phyloP scores from a whole-genome alignment of 2,888 invertebrate species.

The Synergus laeviventris region DNA sequence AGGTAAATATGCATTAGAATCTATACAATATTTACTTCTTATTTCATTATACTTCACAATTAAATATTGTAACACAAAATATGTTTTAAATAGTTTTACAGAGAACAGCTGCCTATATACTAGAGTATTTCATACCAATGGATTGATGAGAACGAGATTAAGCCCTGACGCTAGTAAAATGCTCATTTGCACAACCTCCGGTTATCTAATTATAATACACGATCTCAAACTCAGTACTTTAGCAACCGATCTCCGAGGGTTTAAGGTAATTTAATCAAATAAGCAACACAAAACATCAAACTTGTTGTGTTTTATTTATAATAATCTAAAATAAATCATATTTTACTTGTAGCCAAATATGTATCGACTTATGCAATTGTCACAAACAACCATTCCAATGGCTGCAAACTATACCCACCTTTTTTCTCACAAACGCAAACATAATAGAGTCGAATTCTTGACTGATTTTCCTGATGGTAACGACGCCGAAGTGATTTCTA shows the following conservation, averaged over 20 bases:
- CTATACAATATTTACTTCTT: neutral
- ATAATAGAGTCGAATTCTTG: slow-evolving; percentile 93
- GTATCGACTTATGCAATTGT: slow-evolving; percentile 92
- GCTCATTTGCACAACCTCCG: slow-evolving; percentile 93
- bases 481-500: slow-evolving; percentile 93
- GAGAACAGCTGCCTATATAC: slow-evolving; percentile 87
- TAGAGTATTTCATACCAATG: slow-evolving; percentile 90
- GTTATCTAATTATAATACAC: slow-evolving; percentile 92
- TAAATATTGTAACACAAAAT: neutral
- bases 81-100: slow-evolving; percentile 76
- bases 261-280: slow-evolving; percentile 80
- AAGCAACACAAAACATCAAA: neutral
- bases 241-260: slow-evolving; percentile 88
- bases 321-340: no score
- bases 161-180: slow-evolving; percentile 92
- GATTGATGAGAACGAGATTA: slow-evolving; percentile 91
- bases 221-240: slow-evolving; percentile 89
- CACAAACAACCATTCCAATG: slow-evolving; percentile 87
- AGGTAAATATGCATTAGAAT: slow-evolving; percentile 76
- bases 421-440: slow-evolving; percentile 84
- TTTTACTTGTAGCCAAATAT: slow-evolving; percentile 84
- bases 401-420: slow-evolving; percentile 89
- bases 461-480: slow-evolving; percentile 92
- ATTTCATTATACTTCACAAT: neutral
- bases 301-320: no score